Conservation (phyloP, 2,888 invertebrate species). For the Volucella inflata region DNA sequence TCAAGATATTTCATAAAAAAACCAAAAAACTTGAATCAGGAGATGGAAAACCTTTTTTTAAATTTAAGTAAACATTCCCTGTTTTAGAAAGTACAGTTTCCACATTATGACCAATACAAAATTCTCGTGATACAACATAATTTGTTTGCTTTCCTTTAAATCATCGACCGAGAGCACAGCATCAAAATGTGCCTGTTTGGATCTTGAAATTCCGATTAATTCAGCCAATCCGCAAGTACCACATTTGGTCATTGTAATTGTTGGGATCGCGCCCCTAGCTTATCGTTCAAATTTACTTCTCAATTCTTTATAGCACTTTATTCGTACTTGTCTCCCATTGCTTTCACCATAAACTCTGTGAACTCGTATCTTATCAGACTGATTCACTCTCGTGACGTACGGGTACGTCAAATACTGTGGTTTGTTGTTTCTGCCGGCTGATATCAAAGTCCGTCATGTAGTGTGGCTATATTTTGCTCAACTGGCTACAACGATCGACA, state of each 20-base stretch:
- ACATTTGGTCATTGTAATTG: slow-evolving; percentile 21
- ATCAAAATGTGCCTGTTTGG: too few species aligned
- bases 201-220: neutral
- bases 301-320: slow-evolving; percentile 4
- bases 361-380: slow-evolving; percentile 52
- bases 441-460: slow-evolving; percentile 49
- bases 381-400: slow-evolving; percentile 58
- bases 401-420: neutral
- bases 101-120: too few species aligned
- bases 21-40: too few species aligned
- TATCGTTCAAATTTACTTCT: slow-evolving; percentile 31
- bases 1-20: too few species aligned
- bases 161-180: too few species aligned
- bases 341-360: neutral
- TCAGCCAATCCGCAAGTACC: slow-evolving; percentile 36
- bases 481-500: slow-evolving; percentile 32
- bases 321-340: neutral
- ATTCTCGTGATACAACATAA: too few species aligned
- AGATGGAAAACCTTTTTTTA: too few species aligned
- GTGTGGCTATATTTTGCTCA: slow-evolving; percentile 46
- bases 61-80: too few species aligned
- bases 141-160: too few species aligned
- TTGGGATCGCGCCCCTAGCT: slow-evolving; percentile 21
- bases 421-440: neutral
- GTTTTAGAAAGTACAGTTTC: too few species aligned